Conservation (phyloP, 2,113 vertebrate genomes). For the Phasianus colchicus region DNA sequence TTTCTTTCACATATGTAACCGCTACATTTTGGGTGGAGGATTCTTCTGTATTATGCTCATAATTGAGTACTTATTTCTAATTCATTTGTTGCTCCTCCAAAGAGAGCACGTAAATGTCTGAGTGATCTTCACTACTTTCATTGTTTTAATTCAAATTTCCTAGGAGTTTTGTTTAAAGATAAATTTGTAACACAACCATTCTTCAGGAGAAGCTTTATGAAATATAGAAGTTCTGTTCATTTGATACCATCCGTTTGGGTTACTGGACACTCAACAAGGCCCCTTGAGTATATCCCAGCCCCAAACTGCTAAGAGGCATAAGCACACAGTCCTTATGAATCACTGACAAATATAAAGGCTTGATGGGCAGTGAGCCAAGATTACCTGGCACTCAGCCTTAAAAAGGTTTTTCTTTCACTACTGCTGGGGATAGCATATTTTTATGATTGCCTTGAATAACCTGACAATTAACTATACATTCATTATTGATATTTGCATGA, state of each 20-base stretch:
- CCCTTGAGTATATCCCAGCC: not conserved
- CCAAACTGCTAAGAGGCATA: not conserved
- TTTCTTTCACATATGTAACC: not conserved
- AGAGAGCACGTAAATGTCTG: not conserved
- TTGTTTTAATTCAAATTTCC: not conserved
- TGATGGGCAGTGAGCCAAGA: not conserved
- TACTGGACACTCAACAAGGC: not conserved
- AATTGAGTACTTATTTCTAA: not conserved
- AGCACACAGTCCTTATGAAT: not conserved
- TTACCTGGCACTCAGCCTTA: not conserved
- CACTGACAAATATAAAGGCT: not conserved
- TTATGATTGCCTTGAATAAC: not conserved
- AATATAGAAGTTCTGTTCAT: not conserved
- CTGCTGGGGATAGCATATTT: not conserved
- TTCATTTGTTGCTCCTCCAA: not conserved
- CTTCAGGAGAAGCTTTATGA: not conserved
- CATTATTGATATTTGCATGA: not conserved
- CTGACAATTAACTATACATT: not conserved
- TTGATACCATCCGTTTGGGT: not conserved
- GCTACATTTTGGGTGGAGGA: not conserved
- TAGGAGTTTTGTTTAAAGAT: not conserved
- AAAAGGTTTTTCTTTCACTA: not conserved
- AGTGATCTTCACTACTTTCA: not conserved
- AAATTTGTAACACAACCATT: not conserved
- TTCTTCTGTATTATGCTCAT: not conserved